A percentile compares a stretch with the other conserved stretches of the same genome.
These are phyloP conservation scores for Argyresthia goedartella DNA, from an alignment of 2,888 invertebrate genomes.

Conservation along the genomic window DNA sequence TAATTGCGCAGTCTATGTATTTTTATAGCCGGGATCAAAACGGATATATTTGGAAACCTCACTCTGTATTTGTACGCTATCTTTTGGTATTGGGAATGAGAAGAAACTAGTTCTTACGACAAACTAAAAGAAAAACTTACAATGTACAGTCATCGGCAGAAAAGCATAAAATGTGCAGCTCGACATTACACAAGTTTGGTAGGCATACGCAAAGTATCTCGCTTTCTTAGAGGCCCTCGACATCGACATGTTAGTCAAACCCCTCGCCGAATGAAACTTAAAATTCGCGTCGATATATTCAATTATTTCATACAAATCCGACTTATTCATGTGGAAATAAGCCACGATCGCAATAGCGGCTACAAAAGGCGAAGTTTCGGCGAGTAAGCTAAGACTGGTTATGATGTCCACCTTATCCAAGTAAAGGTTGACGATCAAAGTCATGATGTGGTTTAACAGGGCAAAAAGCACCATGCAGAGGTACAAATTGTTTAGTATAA, in stretches of 20 bases:
- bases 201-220: slow-evolving; percentile 39
- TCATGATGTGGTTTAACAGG: slow-evolving; percentile 23
- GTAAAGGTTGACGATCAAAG: slow-evolving; percentile 34
- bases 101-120: no score
- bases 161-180: slow-evolving; percentile 46
- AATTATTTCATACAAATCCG: slow-evolving; percentile 34
- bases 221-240: slow-evolving; percentile 32
- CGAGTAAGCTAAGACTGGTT: slow-evolving; percentile 39
- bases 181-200: slow-evolving; percentile 47
- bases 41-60: no score
- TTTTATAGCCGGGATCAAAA: no score
- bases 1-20: neutral
- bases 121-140: slow-evolving; percentile 31
- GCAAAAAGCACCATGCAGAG: slow-evolving; percentile 35
- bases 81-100: no score
- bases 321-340: slow-evolving; percentile 36
- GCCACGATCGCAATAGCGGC: slow-evolving; percentile 37
- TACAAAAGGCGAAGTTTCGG: slow-evolving; percentile 40
- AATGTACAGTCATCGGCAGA: slow-evolving; percentile 35
- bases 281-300: slow-evolving; percentile 43
- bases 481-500: slow-evolving; percentile 36
- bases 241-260: slow-evolving; percentile 57
- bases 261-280: slow-evolving; percentile 44
- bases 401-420: slow-evolving; percentile 44
- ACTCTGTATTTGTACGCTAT: no score